phyloP scores from a whole-genome alignment of 2,113 vertebrate genomes.

The Microtus montanus region DNA sequence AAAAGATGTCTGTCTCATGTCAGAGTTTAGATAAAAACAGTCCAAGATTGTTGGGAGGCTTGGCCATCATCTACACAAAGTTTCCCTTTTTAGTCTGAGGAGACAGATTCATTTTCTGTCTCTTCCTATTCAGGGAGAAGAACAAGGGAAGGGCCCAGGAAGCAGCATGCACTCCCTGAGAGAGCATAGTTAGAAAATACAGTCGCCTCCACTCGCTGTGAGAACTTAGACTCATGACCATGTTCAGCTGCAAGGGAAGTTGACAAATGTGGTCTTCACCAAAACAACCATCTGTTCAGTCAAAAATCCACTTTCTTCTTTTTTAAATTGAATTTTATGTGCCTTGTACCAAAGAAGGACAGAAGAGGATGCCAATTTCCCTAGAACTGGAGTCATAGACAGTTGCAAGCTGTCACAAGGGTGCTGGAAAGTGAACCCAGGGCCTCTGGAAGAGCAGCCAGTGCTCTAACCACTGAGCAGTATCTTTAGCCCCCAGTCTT shows the following conservation, averaged over 20 bases:
- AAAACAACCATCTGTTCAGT: conserved; percentile 10
- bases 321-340: background rate
- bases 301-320: conserved; percentile 18
- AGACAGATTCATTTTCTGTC: background rate
- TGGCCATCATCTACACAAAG: background rate
- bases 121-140: background rate
- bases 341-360: background rate
- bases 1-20: conserved; percentile 14
- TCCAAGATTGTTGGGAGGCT: background rate
- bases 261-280: conserved; percentile 65
- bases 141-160: background rate
- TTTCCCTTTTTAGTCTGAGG: background rate
- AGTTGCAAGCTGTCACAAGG: background rate
- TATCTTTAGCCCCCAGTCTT: background rate
- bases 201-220: background rate
- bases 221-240: background rate
- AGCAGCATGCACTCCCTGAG: background rate
- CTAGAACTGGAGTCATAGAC: background rate
- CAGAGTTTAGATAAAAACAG: conserved; percentile 16
- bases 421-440: background rate
- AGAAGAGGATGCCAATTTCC: background rate
- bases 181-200: background rate
- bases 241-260: conserved; percentile 30
- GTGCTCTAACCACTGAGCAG: background rate
- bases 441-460: background rate